Evolutionary conservation across 2,888 invertebrate genomes (phyloP), one percentile per base, ranked within the genome.

Genomic region (Cryptus armator): DNA sequence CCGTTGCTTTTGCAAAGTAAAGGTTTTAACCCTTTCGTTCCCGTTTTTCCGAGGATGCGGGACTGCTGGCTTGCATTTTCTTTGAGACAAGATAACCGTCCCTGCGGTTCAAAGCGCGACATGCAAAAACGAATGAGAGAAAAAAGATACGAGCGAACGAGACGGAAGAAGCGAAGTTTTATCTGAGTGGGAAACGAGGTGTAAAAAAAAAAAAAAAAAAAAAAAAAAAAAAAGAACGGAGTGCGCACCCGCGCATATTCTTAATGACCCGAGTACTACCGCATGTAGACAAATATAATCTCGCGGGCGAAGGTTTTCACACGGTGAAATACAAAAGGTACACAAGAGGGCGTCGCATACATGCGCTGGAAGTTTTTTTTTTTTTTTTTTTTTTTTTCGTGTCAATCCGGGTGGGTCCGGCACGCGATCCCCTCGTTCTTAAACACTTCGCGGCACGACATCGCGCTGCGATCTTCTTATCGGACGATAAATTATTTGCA

Each of bases 361-460:
- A 14, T 6, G 43, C 16, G 24, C 19, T 12, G 9, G 56, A 16
- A 9, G 67, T 75, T 68, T 29, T 59, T 44, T 51, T 32, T 70
- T 51, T 29, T 59, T 44, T 51, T 32, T 70, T 51, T 29, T 37
- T 72, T 9, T 62, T 64, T 78, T 19, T 37, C 24, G 51, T 79
- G 64, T 64, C 71, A 64, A 71, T 53, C 64, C 9, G 51, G 71
- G 51, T 43, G 51, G 51, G 37, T 43, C n/a, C 71, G 46, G 53
- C 71, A 79, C 79, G 79, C 79, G 71, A 79, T 66, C 37, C 24
- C 64, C 79, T 79, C 79, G 59, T 79, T 71, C 44, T 64, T 71
- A 43, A 53, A 79, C 78, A 68, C 77, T 68, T 78, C 56, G 62
- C 64, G 7, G 70, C 79, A 64, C 70, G 79, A 59, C 44, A 67